Conservation (phyloP, 1,140 invertebrate genomes). For the Leptopilina boulardi region DNA sequence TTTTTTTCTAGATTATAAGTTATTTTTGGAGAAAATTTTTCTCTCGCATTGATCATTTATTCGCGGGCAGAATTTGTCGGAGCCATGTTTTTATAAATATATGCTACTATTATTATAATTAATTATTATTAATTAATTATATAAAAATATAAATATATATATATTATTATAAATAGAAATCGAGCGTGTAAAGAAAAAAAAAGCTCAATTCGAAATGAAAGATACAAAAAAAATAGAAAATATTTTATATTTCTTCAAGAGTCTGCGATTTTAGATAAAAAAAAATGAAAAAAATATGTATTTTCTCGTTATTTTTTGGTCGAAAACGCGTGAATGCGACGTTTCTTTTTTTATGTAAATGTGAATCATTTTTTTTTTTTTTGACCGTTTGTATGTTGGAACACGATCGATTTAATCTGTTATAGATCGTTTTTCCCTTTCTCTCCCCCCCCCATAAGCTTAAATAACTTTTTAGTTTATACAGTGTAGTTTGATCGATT, state of each 20-base stretch:
- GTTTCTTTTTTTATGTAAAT: neutral
- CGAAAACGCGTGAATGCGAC: neutral
- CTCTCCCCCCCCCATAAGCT: constrained; percentile 47
- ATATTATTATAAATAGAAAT: constrained; percentile 43
- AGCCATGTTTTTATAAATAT: constrained; percentile 34
- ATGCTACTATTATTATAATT: constrained; percentile 55
- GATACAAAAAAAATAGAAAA: neutral
- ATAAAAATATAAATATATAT: constrained; percentile 50
- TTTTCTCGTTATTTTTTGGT: neutral
- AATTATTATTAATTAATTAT: constrained; percentile 56
- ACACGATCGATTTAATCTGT: constrained; percentile 57
- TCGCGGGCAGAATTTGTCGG: constrained; percentile 18
- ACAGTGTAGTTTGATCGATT: constrained; percentile 60
- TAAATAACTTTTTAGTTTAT: constrained; percentile 61
- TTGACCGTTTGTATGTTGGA: constrained; percentile 49
- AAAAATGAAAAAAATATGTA: neutral
- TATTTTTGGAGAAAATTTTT: neutral
- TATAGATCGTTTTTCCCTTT: constrained; percentile 40
- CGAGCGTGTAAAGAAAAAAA: constrained; percentile 39
- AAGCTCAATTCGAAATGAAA: neutral
- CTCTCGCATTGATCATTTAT: constrained; percentile 24
- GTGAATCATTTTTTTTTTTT: constrained; percentile 44
- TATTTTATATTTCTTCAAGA: neutral
- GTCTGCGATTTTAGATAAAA: neutral
- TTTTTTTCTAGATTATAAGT: neutral